phyloP scores from a whole-genome alignment of 2,113 vertebrate species.

The Cercocebus atys region DNA sequence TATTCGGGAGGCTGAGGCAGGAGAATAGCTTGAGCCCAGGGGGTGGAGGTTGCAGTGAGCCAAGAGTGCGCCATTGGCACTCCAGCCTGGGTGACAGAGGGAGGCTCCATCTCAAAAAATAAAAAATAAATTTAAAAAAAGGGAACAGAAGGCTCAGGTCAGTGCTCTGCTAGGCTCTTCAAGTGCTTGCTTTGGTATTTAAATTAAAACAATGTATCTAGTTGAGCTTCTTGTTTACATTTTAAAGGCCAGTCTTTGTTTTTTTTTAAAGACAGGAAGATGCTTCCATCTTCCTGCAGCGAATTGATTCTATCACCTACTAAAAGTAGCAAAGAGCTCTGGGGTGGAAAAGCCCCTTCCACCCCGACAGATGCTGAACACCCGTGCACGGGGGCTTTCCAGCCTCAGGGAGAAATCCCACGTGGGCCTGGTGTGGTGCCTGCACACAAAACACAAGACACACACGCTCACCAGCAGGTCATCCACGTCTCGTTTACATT shows the following conservation, averaged over 20 bases:
- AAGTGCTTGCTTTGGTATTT: neutral
- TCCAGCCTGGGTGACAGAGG: too few species aligned
- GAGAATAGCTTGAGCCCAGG: too few species aligned
- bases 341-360: neutral
- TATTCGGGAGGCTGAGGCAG: too few species aligned
- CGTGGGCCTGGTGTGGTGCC: neutral
- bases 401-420: neutral
- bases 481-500: fast-evolving
- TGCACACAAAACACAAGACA: neutral
- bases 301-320: neutral
- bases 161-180: neutral
- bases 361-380: neutral
- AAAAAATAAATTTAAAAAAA: too few species aligned
- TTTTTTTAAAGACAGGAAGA: neutral
- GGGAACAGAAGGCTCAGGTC: neutral
- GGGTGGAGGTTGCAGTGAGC: too few species aligned
- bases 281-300: neutral
- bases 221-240: neutral
- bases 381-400: neutral
- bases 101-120: too few species aligned
- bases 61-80: too few species aligned
- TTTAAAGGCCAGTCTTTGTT: neutral
- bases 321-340: neutral
- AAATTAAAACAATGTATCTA: fast-evolving
- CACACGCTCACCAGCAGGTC: neutral